Conservation (phyloP, 2,797 vertebrate genomes). For the Sebastes paucispinis region DNA sequence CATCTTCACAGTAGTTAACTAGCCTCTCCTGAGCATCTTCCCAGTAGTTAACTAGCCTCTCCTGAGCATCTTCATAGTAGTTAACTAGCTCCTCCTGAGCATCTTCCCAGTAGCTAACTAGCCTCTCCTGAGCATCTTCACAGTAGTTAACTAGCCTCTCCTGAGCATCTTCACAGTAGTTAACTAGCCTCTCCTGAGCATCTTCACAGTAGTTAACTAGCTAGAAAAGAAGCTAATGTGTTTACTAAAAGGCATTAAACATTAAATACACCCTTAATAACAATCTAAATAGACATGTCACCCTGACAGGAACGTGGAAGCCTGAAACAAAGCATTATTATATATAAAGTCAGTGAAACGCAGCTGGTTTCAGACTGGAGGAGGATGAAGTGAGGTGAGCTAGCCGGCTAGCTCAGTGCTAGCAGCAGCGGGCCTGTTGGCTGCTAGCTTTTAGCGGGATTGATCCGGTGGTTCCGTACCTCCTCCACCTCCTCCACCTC, state of each 20-base stretch:
- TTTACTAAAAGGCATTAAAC: background rate
- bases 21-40: too few relatives aligned
- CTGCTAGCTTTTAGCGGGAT: constrained; percentile 47
- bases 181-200: background rate
- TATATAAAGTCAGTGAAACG: background rate
- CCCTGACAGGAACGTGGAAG: background rate
- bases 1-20: too few relatives aligned
- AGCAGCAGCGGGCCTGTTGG: constrained; percentile 20
- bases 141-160: too few relatives aligned
- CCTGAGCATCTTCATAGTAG: too few relatives aligned
- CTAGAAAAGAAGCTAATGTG: constrained; percentile 1
- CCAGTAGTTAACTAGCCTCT: too few relatives aligned
- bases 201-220: background rate
- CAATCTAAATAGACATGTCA: accelerated
- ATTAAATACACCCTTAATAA: accelerated
- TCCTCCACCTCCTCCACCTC: accelerated
- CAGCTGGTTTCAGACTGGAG: background rate
- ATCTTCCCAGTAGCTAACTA: too few relatives aligned
- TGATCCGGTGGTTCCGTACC: background rate
- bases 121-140: too few relatives aligned
- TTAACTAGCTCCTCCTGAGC: accelerated
- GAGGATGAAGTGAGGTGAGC: background rate
- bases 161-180: background rate
- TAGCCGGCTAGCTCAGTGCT: constrained; percentile 49
- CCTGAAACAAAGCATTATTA: background rate